Evolutionary conservation across 2,797 vertebrate species (phyloP).

Genomic region (Coracias cyanogaster): DNA sequence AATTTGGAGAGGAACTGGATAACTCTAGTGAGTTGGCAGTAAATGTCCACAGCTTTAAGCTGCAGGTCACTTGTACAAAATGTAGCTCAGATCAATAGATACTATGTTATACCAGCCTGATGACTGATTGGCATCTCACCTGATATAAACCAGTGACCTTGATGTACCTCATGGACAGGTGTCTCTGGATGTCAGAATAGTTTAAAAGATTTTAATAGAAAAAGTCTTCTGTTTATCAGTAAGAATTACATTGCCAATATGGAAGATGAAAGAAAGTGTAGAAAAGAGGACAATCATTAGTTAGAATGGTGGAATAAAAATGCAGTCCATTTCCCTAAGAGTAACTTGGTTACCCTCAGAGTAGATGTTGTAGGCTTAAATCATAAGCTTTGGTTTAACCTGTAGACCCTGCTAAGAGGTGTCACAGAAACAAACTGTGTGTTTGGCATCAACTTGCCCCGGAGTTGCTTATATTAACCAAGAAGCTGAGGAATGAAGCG

Average conservation of each 20-base stretch:
- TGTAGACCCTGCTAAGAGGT: background rate
- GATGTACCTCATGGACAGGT: background rate
- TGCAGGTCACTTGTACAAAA: background rate
- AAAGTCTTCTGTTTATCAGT: background rate
- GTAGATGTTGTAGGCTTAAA: background rate
- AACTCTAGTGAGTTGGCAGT: background rate
- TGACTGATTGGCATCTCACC: background rate
- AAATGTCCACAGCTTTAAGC: background rate
- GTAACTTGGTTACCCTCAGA: background rate
- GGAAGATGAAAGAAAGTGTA: background rate
- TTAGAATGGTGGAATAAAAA: background rate
- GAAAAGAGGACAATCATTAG: background rate
- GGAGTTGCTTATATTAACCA: background rate
- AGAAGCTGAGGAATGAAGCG: background rate
- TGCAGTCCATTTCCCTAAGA: background rate
- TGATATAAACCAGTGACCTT: background rate
- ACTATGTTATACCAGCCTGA: background rate
- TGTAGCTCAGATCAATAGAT: background rate
- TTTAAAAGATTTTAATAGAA: background rate
- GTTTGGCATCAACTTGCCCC: background rate
- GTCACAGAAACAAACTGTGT: background rate
- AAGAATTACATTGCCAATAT: background rate
- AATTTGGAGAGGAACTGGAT: constrained; percentile 10
- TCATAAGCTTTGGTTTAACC: background rate
- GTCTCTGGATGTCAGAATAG: background rate